Evolutionary conservation across 2,113 vertebrate species (phyloP).

Genomic region (Erythrocercus mccallii): DNA sequence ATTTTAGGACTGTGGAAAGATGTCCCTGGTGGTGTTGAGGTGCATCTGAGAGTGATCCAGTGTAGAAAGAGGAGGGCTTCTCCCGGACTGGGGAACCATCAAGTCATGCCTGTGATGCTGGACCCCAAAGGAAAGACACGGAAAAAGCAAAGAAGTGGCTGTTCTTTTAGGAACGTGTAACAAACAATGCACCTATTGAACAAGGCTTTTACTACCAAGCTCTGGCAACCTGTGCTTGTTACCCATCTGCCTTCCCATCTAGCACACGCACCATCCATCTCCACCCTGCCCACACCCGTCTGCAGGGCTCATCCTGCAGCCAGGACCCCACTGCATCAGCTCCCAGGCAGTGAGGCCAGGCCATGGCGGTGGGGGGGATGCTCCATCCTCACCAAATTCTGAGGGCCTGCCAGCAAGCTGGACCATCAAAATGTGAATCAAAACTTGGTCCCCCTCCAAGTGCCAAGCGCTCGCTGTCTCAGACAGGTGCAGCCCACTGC

Average conservation of each 20-base stretch:
- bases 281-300: background rate
- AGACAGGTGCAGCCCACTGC: background rate
- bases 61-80: background rate
- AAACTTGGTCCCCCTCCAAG: background rate
- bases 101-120: background rate
- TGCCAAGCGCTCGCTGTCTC: background rate
- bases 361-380: accelerated
- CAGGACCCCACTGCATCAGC: background rate
- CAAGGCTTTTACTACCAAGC: background rate
- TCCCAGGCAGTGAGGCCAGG: background rate
- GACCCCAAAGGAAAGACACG: background rate
- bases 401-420: background rate
- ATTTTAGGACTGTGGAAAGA: background rate
- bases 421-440: background rate
- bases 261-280: accelerated
- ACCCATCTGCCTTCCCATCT: background rate
- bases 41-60: background rate
- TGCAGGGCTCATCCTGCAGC: background rate
- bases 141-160: background rate
- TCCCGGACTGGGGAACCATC: background rate
- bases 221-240: background rate
- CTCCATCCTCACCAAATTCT: background rate
- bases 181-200: background rate
- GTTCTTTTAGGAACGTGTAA: background rate
- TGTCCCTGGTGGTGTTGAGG: background rate